A percentile compares a stretch with the other conserved stretches of the same genome.
Evolutionary conservation across 1,140 invertebrate genomes (phyloP).

Genomic region (Watersipora subatra): DNA sequence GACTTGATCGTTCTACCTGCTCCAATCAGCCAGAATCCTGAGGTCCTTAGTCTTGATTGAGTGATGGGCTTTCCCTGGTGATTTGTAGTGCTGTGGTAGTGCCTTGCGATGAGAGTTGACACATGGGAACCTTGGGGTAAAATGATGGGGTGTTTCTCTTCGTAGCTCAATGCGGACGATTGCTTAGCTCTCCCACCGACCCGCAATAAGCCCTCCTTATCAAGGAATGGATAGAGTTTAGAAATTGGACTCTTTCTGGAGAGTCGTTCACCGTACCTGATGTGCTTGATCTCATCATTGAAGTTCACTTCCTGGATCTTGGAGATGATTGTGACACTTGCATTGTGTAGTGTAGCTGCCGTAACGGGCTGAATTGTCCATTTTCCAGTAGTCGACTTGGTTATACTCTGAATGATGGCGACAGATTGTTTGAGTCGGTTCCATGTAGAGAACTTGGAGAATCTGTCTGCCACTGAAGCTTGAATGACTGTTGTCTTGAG

Average conservation of each 20-base stretch:
- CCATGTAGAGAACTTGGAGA: background rate
- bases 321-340: background rate
- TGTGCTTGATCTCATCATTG: background rate
- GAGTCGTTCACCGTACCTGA: background rate
- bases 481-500: background rate
- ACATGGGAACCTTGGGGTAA: conserved; percentile 12
- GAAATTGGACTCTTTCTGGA: conserved; percentile 7
- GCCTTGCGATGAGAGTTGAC: conserved; percentile 9
- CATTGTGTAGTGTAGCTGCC: background rate
- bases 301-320: background rate
- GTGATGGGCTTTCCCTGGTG: conserved; percentile 15
- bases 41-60: conserved; percentile 8
- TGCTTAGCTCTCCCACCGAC: conserved; percentile 14
- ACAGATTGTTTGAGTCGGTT: background rate
- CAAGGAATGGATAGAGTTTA: conserved; percentile 14
- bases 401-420: background rate
- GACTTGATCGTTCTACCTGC: background rate
- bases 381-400: background rate
- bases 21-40: conserved; percentile 15
- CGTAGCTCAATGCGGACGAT: background rate
- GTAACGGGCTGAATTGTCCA: background rate
- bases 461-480: background rate
- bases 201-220: conserved; percentile 12
- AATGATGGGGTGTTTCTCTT: conserved; percentile 16
- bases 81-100: conserved; percentile 11